These are phyloP conservation scores for Eudasyphora cyanicolor DNA, from an alignment of 2,888 invertebrate genomes.

Conservation along the genomic window DNA sequence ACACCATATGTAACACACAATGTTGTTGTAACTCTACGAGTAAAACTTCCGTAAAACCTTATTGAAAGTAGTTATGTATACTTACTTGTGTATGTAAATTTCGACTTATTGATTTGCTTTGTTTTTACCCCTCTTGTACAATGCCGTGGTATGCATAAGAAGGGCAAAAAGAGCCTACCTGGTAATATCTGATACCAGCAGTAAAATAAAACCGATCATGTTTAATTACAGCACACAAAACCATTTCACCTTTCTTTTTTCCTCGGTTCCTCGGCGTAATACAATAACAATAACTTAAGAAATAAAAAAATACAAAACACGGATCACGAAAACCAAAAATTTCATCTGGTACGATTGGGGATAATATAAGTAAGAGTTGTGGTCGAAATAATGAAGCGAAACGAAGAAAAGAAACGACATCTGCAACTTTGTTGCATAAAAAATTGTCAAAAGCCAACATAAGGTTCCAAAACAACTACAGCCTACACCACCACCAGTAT, in stretches of 20 bases:
- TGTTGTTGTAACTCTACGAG: too few relatives aligned
- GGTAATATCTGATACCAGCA: not conserved
- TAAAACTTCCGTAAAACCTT: conserved; percentile 32
- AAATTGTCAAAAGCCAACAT: too few relatives aligned
- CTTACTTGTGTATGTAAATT: too few relatives aligned
- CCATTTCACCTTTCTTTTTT: conserved; percentile 66
- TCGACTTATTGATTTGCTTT: not conserved
- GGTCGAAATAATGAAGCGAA: not conserved
- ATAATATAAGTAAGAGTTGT: not conserved
- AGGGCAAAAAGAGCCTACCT: not conserved
- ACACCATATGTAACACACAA: too few relatives aligned
- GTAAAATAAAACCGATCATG: conserved; percentile 49
- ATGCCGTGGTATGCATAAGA: not conserved
- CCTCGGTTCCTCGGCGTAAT: conserved; percentile 35
- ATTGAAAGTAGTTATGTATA: not conserved
- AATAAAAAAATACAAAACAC: not conserved
- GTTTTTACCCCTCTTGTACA: not conserved
- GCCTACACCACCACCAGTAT: too few relatives aligned
- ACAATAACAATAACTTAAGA: conserved; percentile 30
- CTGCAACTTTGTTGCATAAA: conserved; percentile 55
- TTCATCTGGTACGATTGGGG: not conserved
- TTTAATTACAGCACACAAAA: conserved; percentile 63
- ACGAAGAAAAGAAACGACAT: conserved; percentile 27
- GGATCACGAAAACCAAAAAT: not conserved
- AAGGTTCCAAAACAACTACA: not conserved